A percentile compares a stretch with the other conserved stretches of the same genome.
These are phyloP conservation scores for Cynodonichthys magdalenae DNA, from an alignment of 2,797 vertebrate species.

Conservation along the genomic window DNA sequence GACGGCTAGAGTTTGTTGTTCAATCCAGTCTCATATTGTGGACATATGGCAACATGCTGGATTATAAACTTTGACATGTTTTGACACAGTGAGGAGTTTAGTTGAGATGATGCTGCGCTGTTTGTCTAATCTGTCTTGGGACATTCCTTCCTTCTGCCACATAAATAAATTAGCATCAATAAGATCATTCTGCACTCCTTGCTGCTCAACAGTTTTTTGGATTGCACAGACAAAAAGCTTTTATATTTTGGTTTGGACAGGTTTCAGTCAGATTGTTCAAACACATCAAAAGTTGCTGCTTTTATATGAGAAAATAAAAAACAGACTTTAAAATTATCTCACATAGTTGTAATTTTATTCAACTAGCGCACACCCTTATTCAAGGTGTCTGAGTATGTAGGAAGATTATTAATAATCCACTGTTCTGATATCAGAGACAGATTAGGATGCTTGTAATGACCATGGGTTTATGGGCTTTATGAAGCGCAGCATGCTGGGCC, in stretches of 20 bases:
- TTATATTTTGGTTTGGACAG: too few species aligned
- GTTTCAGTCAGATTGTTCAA: too few species aligned
- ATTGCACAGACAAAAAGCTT: too few species aligned
- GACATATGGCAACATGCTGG: conserved; percentile 33
- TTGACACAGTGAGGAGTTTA: background rate
- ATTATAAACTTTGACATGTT: conserved; percentile 30
- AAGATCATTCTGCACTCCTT: too few species aligned
- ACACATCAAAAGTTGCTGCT: too few species aligned
- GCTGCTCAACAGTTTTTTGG: too few species aligned
- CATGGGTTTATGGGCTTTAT: conserved; percentile 62
- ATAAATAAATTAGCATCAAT: too few species aligned
- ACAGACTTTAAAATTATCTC: background rate
- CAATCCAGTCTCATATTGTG: conserved; percentile 37
- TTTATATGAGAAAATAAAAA: background rate
- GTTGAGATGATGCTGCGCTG: conserved; percentile 7
- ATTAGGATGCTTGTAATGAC: conserved; percentile 65
- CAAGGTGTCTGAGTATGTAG: conserved; percentile 42
- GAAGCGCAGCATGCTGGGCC: conserved; percentile 41
- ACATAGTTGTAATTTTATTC: background rate
- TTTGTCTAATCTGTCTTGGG: background rate
- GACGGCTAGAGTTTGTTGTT: conserved; percentile 32
- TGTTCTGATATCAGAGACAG: conserved; percentile 62
- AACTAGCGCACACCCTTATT: conserved; percentile 30
- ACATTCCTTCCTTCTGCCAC: background rate
- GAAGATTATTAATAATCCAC: conserved; percentile 80